A percentile compares a stretch with the other conserved stretches of the same genome.
Conservation (phyloP, 1,140 invertebrate species). For the Cyclina sinensis region DNA sequence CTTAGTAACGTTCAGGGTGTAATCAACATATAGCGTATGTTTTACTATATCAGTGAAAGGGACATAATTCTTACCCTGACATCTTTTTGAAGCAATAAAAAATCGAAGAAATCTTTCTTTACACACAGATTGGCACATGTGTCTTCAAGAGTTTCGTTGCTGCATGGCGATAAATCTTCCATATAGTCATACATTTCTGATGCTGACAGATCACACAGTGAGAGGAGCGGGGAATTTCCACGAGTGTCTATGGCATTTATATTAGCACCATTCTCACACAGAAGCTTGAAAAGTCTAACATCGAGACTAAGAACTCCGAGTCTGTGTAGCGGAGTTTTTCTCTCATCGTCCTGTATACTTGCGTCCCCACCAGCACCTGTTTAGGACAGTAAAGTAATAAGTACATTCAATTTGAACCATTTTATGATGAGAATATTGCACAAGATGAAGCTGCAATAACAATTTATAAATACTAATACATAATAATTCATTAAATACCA, state of each 20-base stretch:
- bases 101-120: conserved; percentile 76
- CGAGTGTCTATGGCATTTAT: conserved; percentile 74
- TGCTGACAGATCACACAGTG: conserved; percentile 77
- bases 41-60: no score
- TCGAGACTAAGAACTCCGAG: conserved; percentile 76
- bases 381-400: background rate
- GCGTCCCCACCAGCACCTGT: conserved; percentile 80
- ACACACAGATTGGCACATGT: conserved; percentile 72
- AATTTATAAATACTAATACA: no score
- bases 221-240: conserved; percentile 80
- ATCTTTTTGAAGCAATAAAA: conserved; percentile 74
- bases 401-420: no score
- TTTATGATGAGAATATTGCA: background rate
- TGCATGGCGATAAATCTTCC: conserved; percentile 76
- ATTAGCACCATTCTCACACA: conserved; percentile 81
- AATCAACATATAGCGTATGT: no score
- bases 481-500: no score
- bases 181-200: conserved; percentile 75
- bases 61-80: conserved; percentile 67
- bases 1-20: no score
- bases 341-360: conserved; percentile 76
- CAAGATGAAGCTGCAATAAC: no score
- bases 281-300: conserved; percentile 72
- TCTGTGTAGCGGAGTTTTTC: conserved; percentile 78
- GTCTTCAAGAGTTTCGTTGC: conserved; percentile 74